Base-by-base conservation (phyloP, 2,888 invertebrate species). In the Idaea aversata region DNA sequence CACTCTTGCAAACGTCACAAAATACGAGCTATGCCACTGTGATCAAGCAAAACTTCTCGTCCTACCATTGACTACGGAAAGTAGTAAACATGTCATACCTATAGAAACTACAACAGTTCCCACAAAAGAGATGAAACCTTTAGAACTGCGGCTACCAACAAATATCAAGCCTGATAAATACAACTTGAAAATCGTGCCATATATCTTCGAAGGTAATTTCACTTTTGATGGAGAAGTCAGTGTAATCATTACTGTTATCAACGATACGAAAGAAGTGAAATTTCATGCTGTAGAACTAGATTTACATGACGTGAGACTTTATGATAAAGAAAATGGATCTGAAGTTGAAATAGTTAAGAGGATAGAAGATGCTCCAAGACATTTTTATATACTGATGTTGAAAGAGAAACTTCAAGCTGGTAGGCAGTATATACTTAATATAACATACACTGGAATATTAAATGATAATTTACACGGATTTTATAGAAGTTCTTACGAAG, bases 401-500 rank as follows among this genome's bases (percentile, higher is more conserved):
- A 90, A 92, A 35, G 94, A 94, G 63, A 85, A 88, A 34, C 83
- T 97, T 68, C 87, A 89, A 71, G 89, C 86, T 15, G 95, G 95
- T 15, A 88, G 91, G 61, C 93, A 94, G 70, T 97, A 97, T 83
- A 86, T 94, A 63, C 82, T 98, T 70, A 91, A 94, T 72, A 95
- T 97, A 69, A 94, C 94, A 62, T 98, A 95, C 79, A 90, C 93
- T 5, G 98, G 97, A 0, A 90, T 94, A 67, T 89, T 98, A 63
- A 96, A 96, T 78, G 96, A 97, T 80, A 94, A 95, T 72, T 88
- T 97, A 57, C 95, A 96, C 77, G 97, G 97, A 60, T 97, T 97
- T 86, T 97, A 97, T 81, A 94, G 97, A 75, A 97, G 97, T 87
- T 96, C 96, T 0, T 97, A 97, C 83, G 93, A 93, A 73, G 94